Conservation (phyloP, 2,113 vertebrate genomes). For the Urocitellus parryii region DNA sequence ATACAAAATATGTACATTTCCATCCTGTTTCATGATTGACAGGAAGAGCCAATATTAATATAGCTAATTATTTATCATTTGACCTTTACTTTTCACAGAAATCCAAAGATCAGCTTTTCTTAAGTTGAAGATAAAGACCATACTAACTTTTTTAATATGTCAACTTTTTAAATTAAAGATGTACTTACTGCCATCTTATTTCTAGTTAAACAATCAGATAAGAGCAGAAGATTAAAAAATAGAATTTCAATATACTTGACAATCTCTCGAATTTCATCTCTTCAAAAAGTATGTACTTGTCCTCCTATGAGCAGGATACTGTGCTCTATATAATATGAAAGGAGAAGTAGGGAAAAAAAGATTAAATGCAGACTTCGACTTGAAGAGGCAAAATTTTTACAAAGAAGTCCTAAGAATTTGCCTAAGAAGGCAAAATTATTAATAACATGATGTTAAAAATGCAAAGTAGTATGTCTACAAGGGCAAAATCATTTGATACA, state of each 20-base stretch:
- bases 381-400: constrained; percentile 43
- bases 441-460: constrained; percentile 57
- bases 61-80: constrained; percentile 51
- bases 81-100: constrained; percentile 64
- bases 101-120: constrained; percentile 50
- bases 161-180: constrained; percentile 57
- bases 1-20: constrained; percentile 59
- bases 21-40: constrained; percentile 30
- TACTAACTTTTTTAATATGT: constrained; percentile 53
- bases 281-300: neutral
- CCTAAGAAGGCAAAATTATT: constrained; percentile 57
- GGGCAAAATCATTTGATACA: constrained; percentile 52
- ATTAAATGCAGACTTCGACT: neutral
- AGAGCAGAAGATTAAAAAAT: constrained; percentile 49
- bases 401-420: constrained; percentile 17
- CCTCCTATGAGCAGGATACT: neutral
- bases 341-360: neutral
- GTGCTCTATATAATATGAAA: neutral
- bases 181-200: constrained; percentile 24
- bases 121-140: constrained; percentile 61
- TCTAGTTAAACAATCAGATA: constrained; percentile 55
- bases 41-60: constrained; percentile 55
- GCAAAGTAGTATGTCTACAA: constrained; percentile 42
- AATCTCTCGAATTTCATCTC: constrained; percentile 32
- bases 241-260: constrained; percentile 7